A percentile compares a stretch with the other conserved stretches of the same genome.
Conservation (phyloP, 2,113 vertebrate genomes). For the Miniopterus natalensis region DNA sequence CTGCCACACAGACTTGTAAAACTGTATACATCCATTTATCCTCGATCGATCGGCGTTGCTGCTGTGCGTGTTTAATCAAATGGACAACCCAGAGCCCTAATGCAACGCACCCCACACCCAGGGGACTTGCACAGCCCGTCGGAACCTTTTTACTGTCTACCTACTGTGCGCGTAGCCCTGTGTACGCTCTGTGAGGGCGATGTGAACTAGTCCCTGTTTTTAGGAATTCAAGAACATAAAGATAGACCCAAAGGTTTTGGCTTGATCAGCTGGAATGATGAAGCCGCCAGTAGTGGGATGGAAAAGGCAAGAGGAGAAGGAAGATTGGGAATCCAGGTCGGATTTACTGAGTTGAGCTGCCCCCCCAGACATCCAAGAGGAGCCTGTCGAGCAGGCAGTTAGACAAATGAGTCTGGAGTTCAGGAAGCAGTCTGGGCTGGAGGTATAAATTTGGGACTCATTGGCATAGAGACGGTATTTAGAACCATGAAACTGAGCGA, state of each 20-base stretch:
- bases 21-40: not conserved
- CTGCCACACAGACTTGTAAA: not conserved
- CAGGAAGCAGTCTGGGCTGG: constrained; percentile 69
- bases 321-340: not conserved
- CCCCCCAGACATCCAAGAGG: not conserved
- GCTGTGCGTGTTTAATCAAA: not conserved
- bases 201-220: not conserved
- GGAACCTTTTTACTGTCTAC: not conserved
- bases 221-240: not conserved
- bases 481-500: constrained; percentile 1
- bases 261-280: not conserved
- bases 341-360: not conserved
- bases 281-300: not conserved
- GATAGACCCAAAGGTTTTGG: not conserved
- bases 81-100: not conserved
- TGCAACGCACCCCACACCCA: not conserved
- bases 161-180: not conserved
- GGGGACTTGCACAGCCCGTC: not conserved
- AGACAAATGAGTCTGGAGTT: constrained; percentile 71
- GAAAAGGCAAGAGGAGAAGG: not conserved
- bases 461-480: constrained; percentile 46
- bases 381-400: not conserved
- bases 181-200: not conserved
- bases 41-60: not conserved
- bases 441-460: constrained; percentile 72